Evolutionary conservation across 1,140 invertebrate genomes (phyloP).

Genomic region (Atta colombica): DNA sequence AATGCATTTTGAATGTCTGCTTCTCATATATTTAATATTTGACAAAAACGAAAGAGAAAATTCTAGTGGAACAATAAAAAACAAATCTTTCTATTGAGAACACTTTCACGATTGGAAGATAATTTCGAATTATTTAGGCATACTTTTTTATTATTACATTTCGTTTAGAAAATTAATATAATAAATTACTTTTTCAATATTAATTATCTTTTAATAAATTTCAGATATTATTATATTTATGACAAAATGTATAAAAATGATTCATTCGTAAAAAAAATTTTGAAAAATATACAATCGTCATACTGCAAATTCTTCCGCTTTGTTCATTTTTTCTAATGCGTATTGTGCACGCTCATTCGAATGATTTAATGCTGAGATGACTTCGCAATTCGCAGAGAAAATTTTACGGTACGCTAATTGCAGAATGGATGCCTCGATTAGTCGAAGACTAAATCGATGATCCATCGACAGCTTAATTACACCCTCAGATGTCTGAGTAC

Average conservation of each 20-base stretch:
- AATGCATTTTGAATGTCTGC: no score
- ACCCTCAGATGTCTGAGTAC: background rate
- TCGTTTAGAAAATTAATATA: background rate
- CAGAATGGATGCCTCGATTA: slow-evolving; percentile 19
- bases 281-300: background rate
- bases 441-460: slow-evolving; percentile 35
- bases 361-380: slow-evolving; percentile 41
- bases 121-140: background rate
- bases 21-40: no score
- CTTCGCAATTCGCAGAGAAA: slow-evolving; percentile 11
- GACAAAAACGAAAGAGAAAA: no score
- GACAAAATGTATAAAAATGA: background rate
- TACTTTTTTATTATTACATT: background rate
- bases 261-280: background rate
- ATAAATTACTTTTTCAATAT: background rate
- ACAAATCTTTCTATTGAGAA: background rate
- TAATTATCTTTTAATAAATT: background rate
- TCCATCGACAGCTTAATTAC: slow-evolving; percentile 46
- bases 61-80: no score
- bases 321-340: background rate
- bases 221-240: background rate
- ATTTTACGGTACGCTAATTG: slow-evolving; percentile 23
- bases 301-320: background rate
- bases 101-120: background rate
- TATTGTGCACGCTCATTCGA: background rate